These are phyloP conservation scores for Arrhopalites spinosus DNA, from an alignment of 2,888 invertebrate species.

Conservation along the genomic window DNA sequence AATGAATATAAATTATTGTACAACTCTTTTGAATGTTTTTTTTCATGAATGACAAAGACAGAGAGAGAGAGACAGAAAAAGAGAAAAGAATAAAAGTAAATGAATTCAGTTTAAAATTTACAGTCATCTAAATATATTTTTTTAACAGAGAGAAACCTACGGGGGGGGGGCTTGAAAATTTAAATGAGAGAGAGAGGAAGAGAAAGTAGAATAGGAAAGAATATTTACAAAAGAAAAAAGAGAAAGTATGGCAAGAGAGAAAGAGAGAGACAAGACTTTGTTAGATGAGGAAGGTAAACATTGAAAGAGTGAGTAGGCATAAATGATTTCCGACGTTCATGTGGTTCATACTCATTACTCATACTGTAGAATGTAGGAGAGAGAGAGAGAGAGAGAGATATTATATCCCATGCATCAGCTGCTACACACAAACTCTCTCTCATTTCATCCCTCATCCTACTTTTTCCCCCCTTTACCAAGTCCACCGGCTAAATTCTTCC, in stretches of 20 bases:
- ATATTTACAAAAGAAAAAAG: not conserved
- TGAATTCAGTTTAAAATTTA: too few species aligned
- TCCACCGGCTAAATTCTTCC: conserved; percentile 12
- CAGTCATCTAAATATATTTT: too few species aligned
- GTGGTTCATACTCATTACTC: not conserved
- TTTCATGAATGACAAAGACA: too few species aligned
- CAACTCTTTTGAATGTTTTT: too few species aligned
- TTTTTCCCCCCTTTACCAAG: not conserved
- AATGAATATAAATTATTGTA: too few species aligned
- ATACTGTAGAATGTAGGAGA: not conserved
- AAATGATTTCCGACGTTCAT: not conserved
- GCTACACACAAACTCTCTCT: not conserved
- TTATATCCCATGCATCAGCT: not conserved
- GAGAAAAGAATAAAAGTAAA: too few species aligned
- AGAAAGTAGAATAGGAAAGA: not conserved
- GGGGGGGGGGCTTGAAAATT: too few species aligned
- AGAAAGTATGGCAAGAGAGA: too few species aligned
- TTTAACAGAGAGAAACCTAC: too few species aligned
- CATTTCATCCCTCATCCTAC: not conserved
- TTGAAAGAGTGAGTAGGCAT: conserved; percentile 5
- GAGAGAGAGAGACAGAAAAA: too few species aligned
- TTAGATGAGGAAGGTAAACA: conserved; percentile 5
- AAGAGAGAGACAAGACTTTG: not conserved
- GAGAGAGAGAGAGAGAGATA: conserved; percentile 2
- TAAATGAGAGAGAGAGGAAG: conserved; percentile 1